Evolutionary conservation across 2,113 vertebrate species (phyloP), one percentile per base, ranked within the genome.

Genomic region (Petrocephalus zakoni): DNA sequence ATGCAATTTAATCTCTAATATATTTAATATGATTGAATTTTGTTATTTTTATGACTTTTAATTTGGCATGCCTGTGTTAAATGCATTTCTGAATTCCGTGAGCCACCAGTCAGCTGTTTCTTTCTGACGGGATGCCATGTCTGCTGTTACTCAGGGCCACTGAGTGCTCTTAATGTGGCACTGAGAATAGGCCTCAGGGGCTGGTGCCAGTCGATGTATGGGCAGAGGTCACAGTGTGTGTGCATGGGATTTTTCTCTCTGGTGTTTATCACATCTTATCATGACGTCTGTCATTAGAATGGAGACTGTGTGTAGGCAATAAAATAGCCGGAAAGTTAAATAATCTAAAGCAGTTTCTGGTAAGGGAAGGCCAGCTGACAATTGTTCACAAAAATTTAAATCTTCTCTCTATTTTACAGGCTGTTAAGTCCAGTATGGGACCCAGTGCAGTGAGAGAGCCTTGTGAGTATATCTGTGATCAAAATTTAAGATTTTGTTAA

Each of bases 381-480:
- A 55, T 15, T 55, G 53, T 55, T 55, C 53, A 55, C 53, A 55
- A 55, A 55, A 55, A 55, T 55, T 13, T 15, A 55, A 55, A 55
- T 49, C 47, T 49, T n/a, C 37, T 22, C 22, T 88, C 29, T 53
- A 29, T 78, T 81, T 82, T 88, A 29, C 72, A 88, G 87, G 9
- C 72, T n/a, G 51, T 22, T 53, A 52, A 55, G 25, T 53, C 51
- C 49, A 49, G 37, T 83, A 83, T 2, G 22, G 81, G 22, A 49
- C 37, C 81, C 19, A 49, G 46, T 49, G 49, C 51, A 55, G 52
- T 42, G 9, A 55, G 34, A 56, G 42, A 46, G 19, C 9, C 47
- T 13, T 81, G 87, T 88, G 64, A 88, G 87, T 88, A 88, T 8
- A 81, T 56, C 34, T 78, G 72, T 78, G 72, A 42, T 42, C 19